Evolutionary conservation across 1,140 invertebrate genomes (phyloP).

Genomic region (Zeugodacus cucurbitae): DNA sequence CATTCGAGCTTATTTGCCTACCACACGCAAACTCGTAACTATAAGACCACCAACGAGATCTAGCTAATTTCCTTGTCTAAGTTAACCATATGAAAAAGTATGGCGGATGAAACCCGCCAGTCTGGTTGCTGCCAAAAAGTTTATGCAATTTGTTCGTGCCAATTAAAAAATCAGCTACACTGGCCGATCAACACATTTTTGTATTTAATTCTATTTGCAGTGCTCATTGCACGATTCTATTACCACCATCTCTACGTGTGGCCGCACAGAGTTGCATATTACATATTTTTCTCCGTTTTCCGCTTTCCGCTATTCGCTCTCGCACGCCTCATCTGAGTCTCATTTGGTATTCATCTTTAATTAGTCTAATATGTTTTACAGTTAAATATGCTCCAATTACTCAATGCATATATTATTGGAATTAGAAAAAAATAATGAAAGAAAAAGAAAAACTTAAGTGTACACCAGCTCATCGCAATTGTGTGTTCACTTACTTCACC

Average conservation of each 20-base stretch:
- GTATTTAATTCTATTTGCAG: background rate
- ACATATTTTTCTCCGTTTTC: background rate
- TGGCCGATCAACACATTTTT: background rate
- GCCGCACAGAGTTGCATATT: background rate
- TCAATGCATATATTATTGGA: slow-evolving; percentile 15
- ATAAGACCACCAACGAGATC: background rate
- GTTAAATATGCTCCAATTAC: slow-evolving; percentile 35
- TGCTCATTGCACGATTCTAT: background rate
- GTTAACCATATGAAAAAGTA: background rate
- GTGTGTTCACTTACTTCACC: background rate
- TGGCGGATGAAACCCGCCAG: background rate
- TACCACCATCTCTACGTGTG: background rate
- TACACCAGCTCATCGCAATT: background rate
- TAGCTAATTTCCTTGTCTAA: background rate
- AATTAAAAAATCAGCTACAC: background rate
- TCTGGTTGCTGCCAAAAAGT: background rate
- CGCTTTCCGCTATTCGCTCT: background rate
- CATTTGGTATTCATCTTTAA: slow-evolving; percentile 34
- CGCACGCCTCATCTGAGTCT: background rate
- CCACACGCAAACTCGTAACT: background rate
- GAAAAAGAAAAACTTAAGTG: background rate
- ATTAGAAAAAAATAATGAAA: background rate
- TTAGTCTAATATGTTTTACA: slow-evolving; percentile 36
- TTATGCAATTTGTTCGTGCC: background rate
- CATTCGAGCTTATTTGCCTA: slow-evolving; percentile 1